These are phyloP conservation scores for Esox masquinongy DNA, from an alignment of 2,797 vertebrate species.

Conservation along the genomic window DNA sequence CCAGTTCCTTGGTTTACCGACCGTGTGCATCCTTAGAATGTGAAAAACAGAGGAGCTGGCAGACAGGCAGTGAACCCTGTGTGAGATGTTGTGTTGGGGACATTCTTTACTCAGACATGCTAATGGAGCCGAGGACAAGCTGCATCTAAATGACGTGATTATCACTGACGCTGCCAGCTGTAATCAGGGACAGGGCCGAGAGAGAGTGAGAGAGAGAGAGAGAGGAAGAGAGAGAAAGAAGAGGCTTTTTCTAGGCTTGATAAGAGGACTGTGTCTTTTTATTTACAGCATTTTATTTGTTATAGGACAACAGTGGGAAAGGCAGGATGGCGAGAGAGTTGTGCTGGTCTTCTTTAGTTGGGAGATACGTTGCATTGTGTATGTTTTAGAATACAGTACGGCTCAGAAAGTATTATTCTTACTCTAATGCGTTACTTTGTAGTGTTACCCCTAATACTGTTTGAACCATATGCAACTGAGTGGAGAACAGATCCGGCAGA, in stretches of 20 bases:
- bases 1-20: conserved; percentile 22
- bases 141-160: conserved; percentile 76
- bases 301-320: conserved; percentile 19
- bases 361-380: no score
- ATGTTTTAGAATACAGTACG: no score
- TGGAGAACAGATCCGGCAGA: neutral
- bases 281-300: neutral
- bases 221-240: conserved; percentile 25
- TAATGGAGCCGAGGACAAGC: conserved; percentile 66
- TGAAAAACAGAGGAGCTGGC: conserved; percentile 39
- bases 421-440: no score
- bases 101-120: conserved; percentile 59
- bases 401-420: no score
- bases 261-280: conserved; percentile 3
- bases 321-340: conserved; percentile 29
- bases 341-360: neutral
- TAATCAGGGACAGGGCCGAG: conserved; percentile 65
- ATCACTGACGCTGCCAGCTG: conserved; percentile 75
- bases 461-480: neutral
- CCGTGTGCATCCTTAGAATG: conserved; percentile 36
- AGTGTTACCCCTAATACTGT: no score
- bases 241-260: conserved; percentile 63
- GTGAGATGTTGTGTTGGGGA: conserved; percentile 47
- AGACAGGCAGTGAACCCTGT: conserved; percentile 31
- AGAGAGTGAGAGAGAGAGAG: conserved; percentile 61